Evolutionary conservation across 2,888 invertebrate species (phyloP), one percentile per base, ranked within the genome.

Genomic region (Phengaris arion): DNA sequence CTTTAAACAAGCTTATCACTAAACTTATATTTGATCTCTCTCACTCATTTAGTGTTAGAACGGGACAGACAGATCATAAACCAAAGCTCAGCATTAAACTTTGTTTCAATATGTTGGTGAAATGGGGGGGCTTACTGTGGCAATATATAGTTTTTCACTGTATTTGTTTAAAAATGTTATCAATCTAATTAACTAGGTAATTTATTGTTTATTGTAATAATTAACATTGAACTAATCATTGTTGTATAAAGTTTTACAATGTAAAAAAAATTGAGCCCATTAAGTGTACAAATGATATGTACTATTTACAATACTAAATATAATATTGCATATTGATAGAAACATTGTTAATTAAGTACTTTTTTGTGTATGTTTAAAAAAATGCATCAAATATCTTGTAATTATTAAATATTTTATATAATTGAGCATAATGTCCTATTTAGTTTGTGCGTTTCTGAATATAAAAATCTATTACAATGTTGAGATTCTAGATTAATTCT

Each of bases 251-350:
- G 59, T 15, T 15, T 10, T 10, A 22, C 22, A 64, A 2, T 10
- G 51, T 12, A 22, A 69, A 69, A 48, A 51, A 70, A 51, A 22
- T 70, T 70, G 70, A 70, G 70, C 70, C 70, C 22, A 22, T 51
- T n/a, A 70, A 12, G 22, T 70, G 70, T 70, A 70, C 51, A 68
- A 70, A 70, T 70, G 70, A 70, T 70, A 70, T 70, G 70, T 70
- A 70, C 69, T 15, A 52, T 45, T n/a, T 51, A 69, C 51, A 70
- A 46, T 68, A 68, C 46, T 68, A 59, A 59, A 59, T 15, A 59
- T 59, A 35, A 68, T 68, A 68, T 68, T 46, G 68, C 46, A 15
- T 59, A 7, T 59, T n/a, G 22, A 45, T 12, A 68, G 35, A 35
- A 35, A 35, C 12, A 68, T 68, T 68, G 13, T 68, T 70, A 5